Conservation (phyloP, 2,797 vertebrate species). For the Chelon auratus region DNA sequence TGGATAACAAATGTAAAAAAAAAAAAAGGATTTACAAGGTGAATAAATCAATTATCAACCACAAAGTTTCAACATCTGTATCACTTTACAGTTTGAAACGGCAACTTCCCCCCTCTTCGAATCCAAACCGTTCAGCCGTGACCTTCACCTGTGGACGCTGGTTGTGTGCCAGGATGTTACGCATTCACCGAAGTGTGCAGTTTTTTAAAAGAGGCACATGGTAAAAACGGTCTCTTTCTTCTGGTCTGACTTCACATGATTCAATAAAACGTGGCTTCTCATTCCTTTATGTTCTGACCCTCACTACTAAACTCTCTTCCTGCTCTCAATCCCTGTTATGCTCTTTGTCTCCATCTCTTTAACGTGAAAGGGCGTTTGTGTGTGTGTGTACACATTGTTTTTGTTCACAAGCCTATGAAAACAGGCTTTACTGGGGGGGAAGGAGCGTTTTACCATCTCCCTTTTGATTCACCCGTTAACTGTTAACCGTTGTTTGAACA, state of each 20-base stretch:
- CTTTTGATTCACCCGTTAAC: conserved; percentile 50
- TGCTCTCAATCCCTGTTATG: conserved; percentile 36
- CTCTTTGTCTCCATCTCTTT: conserved; percentile 50
- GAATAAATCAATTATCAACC: conserved; percentile 35
- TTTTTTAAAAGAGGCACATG: neutral
- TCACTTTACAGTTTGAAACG: conserved; percentile 19
- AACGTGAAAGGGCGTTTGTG: conserved; percentile 33
- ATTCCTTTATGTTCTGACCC: neutral
- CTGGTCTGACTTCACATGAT: conserved; percentile 22
- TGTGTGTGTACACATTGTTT: conserved; percentile 26
- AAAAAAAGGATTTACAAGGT: conserved; percentile 11
- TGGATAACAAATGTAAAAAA: conserved; percentile 30
- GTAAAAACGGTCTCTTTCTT: conserved; percentile 10
- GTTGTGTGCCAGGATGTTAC: conserved; percentile 19
- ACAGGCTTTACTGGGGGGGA: conserved; percentile 20
- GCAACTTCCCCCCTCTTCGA: conserved; percentile 20
- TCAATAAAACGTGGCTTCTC: conserved; percentile 29
- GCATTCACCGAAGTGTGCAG: neutral
- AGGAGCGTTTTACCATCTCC: conserved; percentile 50
- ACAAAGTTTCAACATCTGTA: conserved; percentile 46
- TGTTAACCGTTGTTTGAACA: conserved; percentile 65
- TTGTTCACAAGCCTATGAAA: conserved; percentile 59
- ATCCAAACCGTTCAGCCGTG: conserved; percentile 15
- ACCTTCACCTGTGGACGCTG: conserved; percentile 43
- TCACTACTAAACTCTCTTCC: conserved; percentile 29